Evolutionary conservation across 2,888 invertebrate genomes (phyloP), one percentile per base, ranked within the genome.

Genomic region (Phlogophora meticulosa): DNA sequence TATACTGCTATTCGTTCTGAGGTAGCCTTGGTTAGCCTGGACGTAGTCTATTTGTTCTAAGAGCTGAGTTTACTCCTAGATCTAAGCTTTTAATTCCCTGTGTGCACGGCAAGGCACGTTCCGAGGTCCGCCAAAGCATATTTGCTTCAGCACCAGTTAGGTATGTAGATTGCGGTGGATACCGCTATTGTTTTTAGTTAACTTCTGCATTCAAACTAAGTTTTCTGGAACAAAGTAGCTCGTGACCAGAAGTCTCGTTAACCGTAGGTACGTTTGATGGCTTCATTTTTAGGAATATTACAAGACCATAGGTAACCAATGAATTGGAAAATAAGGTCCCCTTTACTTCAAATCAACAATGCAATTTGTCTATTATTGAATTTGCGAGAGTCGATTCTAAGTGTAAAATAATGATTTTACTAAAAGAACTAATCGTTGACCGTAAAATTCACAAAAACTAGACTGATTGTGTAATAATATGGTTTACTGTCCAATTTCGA

Each of bases 71-170:
- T 46, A 62, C 11, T 61, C 13, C 36, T 63, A 46, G 52, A 73
- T 49, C 42, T n/a, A 51, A 24, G 28, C 34, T 52, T 73, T 60
- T 60, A 78, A 73, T 60, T 65, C 52, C 7, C 20, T 7, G 55
- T 57, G 59, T 78, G 59, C 34, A 60, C 22, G 45, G 11, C 55
- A 17, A 55, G 20, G 53, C 66, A 73, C 45, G 79, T 66, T 20
- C 15, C n/a, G 45, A 38, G 79, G 66, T 65, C 57, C 56, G 51
- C 51, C 2, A 59, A 43, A 46, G 51, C 51, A 78, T 78, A 73
- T 53, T 73, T 48, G 43, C 24, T 67, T n/a, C n/a, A n/a, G 58
- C 55, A 66, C 20, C 28, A 13, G 2, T 42, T 24, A 43, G 58
- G 40, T 71, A 51, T 59, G 24, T 64, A 48, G 46, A 78, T 64